A percentile compares a stretch with the other conserved stretches of the same genome.
These are phyloP conservation scores for Harlomillsia oculata DNA, from an alignment of 1,140 invertebrate genomes.

Conservation along the genomic window DNA sequence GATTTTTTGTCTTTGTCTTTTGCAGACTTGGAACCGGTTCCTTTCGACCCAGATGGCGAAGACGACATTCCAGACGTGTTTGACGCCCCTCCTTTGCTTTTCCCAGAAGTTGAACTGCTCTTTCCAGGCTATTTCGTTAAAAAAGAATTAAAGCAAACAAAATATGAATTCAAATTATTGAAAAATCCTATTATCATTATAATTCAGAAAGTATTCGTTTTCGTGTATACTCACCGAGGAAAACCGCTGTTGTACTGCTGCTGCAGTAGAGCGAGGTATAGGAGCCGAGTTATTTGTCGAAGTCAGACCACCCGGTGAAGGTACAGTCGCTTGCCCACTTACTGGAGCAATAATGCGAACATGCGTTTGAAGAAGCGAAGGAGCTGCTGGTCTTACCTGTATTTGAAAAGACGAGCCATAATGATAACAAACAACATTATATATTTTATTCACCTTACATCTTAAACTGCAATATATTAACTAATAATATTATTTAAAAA, in stretches of 20 bases:
- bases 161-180: neutral
- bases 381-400: slow-evolving; percentile 21
- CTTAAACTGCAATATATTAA: neutral
- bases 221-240: slow-evolving; percentile 17
- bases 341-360: slow-evolving; percentile 37
- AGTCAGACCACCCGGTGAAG: slow-evolving; percentile 9
- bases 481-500: neutral
- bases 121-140: slow-evolving; percentile 17
- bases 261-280: slow-evolving; percentile 24
- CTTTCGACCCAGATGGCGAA: slow-evolving; percentile 17
- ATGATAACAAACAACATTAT: slow-evolving; percentile 5
- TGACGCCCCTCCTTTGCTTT: slow-evolving; percentile 8
- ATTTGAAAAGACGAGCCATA: slow-evolving; percentile 3
- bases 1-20: slow-evolving; percentile 56
- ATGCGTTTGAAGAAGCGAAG: slow-evolving; percentile 24
- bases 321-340: slow-evolving; percentile 20
- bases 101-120: slow-evolving; percentile 12
- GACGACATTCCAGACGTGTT: slow-evolving; percentile 7
- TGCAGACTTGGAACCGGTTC: slow-evolving; percentile 38
- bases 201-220: neutral
- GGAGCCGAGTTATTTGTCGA: slow-evolving; percentile 9
- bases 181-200: too few relatives aligned
- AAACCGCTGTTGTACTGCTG: slow-evolving; percentile 28
- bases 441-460: neutral
- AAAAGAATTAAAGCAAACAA: neutral